Evolutionary conservation across 2,797 vertebrate species (phyloP), one percentile per base, ranked within the genome.

Genomic region (Tangara arthus): DNA sequence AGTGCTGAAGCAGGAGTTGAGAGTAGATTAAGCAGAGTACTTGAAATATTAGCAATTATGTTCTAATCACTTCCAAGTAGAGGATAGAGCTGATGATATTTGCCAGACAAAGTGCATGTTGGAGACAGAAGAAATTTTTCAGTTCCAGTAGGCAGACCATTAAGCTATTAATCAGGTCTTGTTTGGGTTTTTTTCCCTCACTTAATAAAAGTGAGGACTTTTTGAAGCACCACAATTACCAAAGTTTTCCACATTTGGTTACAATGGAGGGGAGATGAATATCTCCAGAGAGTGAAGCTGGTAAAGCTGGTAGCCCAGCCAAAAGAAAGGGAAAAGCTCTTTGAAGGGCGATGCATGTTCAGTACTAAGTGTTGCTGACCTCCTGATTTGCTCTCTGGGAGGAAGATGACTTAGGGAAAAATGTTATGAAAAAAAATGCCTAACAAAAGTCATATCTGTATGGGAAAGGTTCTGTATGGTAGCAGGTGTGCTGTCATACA

Each of bases 71-170:
- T 75, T 90, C 13, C 13, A 61, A 39, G 22, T 3, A 61, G 47
- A 69, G 19, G 21, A 21, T 46, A 64, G 42, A 88, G 41, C 41
- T 64, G 52, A 63, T 91, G 44, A 39, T 79, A 5, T 71, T 91
- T 90, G 37, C 57, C 61, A 65, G 35, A 20, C 75, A 83, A 84
- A 59, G 44, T 56, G 23, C 26, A 8, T 61, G 24, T 46, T 90
- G 53, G 71, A 91, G 41, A 68, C 61, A 52, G 49, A 68, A 80
- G 19, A 63, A 44, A 20, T 22, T n/a, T 82, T 76, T 83, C 14
- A 80, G 8, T 94, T 95, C 60, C 37, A 64, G 57, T 77, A 85
- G 30, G 47, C 34, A 87, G 60, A 49, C 28, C 44, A 82, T 72
- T 39, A 60, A 39, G 35, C 57, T 60, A 28, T 60, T 89, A 82